phyloP scores from a whole-genome alignment of 35 echinoderm and acorn worm species.

The Ptychodera flava region DNA sequence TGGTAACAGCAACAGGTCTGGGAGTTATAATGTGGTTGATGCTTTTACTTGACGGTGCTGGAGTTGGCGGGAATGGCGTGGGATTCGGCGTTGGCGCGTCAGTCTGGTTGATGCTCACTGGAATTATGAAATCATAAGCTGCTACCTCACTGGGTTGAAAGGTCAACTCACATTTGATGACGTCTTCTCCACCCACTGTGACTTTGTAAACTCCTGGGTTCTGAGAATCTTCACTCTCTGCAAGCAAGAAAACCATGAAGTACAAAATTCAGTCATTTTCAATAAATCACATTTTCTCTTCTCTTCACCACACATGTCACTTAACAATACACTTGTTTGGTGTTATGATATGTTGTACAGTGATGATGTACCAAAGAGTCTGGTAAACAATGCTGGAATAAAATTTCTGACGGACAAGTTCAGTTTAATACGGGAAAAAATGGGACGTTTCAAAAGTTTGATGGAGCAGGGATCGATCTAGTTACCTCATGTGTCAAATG shows the following conservation, averaged over 20 bases:
- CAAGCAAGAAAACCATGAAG: background rate
- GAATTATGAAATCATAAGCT: constrained; percentile 70
- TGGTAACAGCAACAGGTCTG: constrained; percentile 62
- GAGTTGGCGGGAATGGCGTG: constrained; percentile 81
- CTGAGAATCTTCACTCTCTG: constrained; percentile 87
- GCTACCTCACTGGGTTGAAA: constrained; percentile 94
- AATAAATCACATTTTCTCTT: background rate
- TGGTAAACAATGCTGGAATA: too few species aligned
- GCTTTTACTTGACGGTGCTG: constrained; percentile 85
- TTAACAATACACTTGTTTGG: too few species aligned
- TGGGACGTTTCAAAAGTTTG: too few species aligned
- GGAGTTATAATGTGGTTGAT: constrained; percentile 94
- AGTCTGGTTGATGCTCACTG: constrained; percentile 91
- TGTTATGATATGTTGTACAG: too few species aligned
- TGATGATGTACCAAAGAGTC: too few species aligned
- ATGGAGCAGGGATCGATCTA: too few species aligned
- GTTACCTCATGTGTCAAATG: too few species aligned
- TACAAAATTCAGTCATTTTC: background rate
- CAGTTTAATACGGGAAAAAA: too few species aligned
- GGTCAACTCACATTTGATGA: constrained; percentile 57
- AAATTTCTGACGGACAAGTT: too few species aligned
- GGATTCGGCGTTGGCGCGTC: constrained; percentile 74
- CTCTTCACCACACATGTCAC: too few species aligned
- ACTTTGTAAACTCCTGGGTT: constrained; percentile 85
- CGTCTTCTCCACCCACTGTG: constrained; percentile 57